phyloP scores from a whole-genome alignment of 2,113 vertebrate species.

The Opisthocomus hoazin region DNA sequence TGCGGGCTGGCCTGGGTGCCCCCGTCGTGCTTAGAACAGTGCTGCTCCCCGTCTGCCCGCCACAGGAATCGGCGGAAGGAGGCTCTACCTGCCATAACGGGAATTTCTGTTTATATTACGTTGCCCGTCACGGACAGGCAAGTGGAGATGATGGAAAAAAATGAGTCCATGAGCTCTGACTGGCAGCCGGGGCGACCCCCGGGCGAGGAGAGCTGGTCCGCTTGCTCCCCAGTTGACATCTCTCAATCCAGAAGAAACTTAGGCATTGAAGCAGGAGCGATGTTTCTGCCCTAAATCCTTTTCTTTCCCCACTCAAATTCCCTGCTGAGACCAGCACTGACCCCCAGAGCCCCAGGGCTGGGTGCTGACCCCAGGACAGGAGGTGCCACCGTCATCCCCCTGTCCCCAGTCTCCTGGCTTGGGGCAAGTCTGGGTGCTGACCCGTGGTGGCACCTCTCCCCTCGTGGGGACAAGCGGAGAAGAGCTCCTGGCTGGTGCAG shows the following conservation, averaged over 20 bases:
- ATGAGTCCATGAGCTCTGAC: rapidly evolving
- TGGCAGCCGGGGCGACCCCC: not conserved
- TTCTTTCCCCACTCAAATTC: not conserved
- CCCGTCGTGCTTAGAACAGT: not conserved
- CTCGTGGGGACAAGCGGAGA: rapidly evolving
- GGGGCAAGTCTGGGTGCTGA: not conserved
- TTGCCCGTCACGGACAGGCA: rapidly evolving
- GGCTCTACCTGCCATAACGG: not conserved
- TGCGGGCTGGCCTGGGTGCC: not conserved
- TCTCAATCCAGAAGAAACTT: not conserved
- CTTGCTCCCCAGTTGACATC: not conserved
- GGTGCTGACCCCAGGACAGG: not conserved
- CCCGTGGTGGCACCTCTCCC: rapidly evolving
- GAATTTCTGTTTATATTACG: not conserved
- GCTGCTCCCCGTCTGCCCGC: not conserved
- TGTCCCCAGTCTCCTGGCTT: not conserved
- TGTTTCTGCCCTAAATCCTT: not conserved
- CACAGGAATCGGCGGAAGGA: not conserved
- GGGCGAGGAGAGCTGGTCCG: not conserved
- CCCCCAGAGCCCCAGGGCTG: rapidly evolving
- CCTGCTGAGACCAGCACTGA: not conserved
- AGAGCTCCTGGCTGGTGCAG: not conserved
- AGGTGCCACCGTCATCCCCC: not conserved
- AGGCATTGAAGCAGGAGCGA: not conserved
- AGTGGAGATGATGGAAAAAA: not conserved